These are phyloP conservation scores for Agrochola lota DNA, from an alignment of 2,888 invertebrate species.

Conservation along the genomic window DNA sequence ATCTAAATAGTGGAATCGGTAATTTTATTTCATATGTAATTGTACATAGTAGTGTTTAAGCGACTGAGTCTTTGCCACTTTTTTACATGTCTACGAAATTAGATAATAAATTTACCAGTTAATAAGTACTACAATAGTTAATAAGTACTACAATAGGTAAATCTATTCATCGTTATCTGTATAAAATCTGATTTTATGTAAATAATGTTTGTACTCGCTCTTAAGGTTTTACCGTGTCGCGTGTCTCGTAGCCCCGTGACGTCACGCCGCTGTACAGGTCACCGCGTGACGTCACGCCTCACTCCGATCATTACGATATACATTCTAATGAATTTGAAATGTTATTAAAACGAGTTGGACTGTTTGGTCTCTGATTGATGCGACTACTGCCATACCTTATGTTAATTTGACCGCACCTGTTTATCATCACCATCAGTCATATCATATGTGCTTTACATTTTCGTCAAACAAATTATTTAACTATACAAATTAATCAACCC, in stretches of 20 bases:
- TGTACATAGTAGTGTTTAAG: constrained; percentile 88
- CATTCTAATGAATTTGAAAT: constrained; percentile 24
- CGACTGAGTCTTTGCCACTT: constrained; percentile 89
- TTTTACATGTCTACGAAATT: constrained; percentile 88
- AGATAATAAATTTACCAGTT: constrained; percentile 74
- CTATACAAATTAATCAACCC: background rate
- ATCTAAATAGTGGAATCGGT: constrained; percentile 49
- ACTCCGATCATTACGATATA: constrained; percentile 29
- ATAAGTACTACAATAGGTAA: constrained; percentile 70
- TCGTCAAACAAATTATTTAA: constrained; percentile 30
- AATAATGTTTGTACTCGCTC: constrained; percentile 84
- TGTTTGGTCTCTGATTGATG: constrained; percentile 19
- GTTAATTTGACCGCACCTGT: constrained; percentile 6
- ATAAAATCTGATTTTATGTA: constrained; percentile 81
- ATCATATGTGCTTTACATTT: constrained; percentile 22
- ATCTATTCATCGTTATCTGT: constrained; percentile 79
- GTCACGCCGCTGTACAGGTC: constrained; percentile 46
- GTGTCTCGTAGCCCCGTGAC: constrained; percentile 18
- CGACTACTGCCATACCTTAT: background rate
- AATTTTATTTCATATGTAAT: constrained; percentile 59
- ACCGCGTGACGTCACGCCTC: constrained; percentile 28
- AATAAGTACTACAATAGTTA: constrained; percentile 68
- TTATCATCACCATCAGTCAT: constrained; percentile 5
- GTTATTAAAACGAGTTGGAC: constrained; percentile 20
- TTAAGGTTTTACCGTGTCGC: constrained; percentile 72